These are phyloP conservation scores for Hippasteria phrygiana DNA, from an alignment of 53 echinoderm and acorn worm genomes.

Conservation along the genomic window DNA sequence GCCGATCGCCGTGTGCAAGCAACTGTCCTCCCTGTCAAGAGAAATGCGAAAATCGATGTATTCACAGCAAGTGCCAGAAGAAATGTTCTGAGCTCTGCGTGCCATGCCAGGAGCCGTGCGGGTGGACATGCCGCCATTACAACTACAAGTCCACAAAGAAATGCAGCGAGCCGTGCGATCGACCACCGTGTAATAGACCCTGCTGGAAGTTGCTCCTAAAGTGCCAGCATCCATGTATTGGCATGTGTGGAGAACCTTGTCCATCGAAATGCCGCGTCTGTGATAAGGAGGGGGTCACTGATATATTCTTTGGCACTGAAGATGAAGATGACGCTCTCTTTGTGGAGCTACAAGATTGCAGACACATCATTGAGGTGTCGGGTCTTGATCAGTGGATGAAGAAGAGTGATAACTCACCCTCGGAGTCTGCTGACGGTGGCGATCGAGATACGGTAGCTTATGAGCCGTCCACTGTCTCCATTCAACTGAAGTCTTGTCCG, in stretches of 20 bases:
- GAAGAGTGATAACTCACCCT: not conserved
- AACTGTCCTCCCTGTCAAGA: constrained; percentile 61
- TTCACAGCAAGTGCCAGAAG: constrained; percentile 46
- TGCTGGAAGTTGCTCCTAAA: constrained; percentile 58
- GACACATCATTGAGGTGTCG: constrained; percentile 77
- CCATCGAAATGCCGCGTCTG: constrained; percentile 81
- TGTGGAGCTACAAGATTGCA: constrained; percentile 84
- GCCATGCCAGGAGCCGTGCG: constrained; percentile 55
- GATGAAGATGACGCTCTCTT: constrained; percentile 78
- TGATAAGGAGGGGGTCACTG: constrained; percentile 68
- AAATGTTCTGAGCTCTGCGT: constrained; percentile 58
- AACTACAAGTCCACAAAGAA: constrained; percentile 43
- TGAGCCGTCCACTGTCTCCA: constrained; percentile 10
- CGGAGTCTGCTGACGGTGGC: constrained; percentile 1
- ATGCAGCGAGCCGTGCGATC: constrained; percentile 82
- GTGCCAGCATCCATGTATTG: constrained; percentile 86
- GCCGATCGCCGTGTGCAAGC: constrained; percentile 18
- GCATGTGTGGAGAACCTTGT: constrained; percentile 88
- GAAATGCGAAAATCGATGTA: constrained; percentile 35
- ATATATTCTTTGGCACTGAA: constrained; percentile 74
- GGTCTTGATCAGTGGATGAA: constrained; percentile 90
- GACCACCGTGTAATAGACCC: constrained; percentile 75
- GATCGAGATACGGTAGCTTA: not conserved
- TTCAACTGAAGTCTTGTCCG: constrained; percentile 79
- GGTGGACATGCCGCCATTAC: constrained; percentile 39